Conservation (phyloP, 2,888 invertebrate genomes). For the Ctena decussata region DNA sequence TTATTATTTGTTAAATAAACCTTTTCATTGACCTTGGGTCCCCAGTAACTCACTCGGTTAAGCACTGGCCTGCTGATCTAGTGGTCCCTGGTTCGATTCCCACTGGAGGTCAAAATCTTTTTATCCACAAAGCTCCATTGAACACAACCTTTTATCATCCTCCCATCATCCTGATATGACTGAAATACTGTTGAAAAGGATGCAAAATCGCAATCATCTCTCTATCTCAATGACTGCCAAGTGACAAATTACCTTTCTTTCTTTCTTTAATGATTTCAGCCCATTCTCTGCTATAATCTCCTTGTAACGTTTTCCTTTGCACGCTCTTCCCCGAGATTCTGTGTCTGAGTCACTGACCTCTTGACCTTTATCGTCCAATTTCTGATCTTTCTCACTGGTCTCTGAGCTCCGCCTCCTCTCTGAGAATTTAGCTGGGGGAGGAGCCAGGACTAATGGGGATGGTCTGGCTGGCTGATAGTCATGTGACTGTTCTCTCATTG, state of each 20-base stretch:
- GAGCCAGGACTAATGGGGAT: conserved; percentile 62
- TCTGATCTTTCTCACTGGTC: conserved; percentile 38
- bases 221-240: too few relatives aligned
- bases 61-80: too few relatives aligned
- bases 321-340: conserved; percentile 71
- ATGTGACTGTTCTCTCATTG: conserved; percentile 22
- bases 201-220: too few relatives aligned
- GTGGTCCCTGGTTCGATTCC: too few relatives aligned
- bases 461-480: conserved; percentile 66
- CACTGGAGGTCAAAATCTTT: too few relatives aligned
- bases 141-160: too few relatives aligned
- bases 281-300: conserved; percentile 77
- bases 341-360: conserved; percentile 55
- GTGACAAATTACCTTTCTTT: conserved; percentile 68
- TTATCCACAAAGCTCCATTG: too few relatives aligned
- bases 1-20: too few relatives aligned
- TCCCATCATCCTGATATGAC: too few relatives aligned
- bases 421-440: conserved; percentile 45
- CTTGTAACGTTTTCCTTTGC: conserved; percentile 80
- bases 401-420: conserved; percentile 22
- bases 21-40: too few relatives aligned
- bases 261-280: conserved; percentile 61
- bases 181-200: too few relatives aligned
- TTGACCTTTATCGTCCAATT: conserved; percentile 27
- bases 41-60: too few relatives aligned